These are phyloP conservation scores for Aplidium turbinatum DNA, from an alignment of 23 tunicate species.

Conservation along the genomic window DNA sequence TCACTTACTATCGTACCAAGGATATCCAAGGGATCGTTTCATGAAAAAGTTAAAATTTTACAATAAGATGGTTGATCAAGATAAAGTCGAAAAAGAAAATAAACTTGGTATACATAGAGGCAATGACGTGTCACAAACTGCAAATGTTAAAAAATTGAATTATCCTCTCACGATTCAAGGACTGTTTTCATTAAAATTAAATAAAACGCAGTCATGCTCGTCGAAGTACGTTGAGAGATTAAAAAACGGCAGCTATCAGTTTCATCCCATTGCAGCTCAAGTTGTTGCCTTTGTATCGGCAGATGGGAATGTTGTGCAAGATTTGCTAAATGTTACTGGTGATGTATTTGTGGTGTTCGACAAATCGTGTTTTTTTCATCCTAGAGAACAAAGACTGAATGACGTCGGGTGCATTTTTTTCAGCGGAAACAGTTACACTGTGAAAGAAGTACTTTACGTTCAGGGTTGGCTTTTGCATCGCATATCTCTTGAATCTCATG, in stretches of 20 bases:
- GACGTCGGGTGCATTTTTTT: constrained; percentile 1
- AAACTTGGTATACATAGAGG: not conserved
- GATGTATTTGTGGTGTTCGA: constrained; percentile 1
- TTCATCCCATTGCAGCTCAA: not conserved
- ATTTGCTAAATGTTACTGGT: not conserved
- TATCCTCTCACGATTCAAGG: not conserved
- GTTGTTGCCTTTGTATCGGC: not conserved
- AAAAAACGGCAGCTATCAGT: not conserved
- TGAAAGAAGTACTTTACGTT: constrained; percentile 9
- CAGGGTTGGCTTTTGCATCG: constrained; percentile 33
- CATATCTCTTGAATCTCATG: not conserved
- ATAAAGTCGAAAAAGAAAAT: not conserved
- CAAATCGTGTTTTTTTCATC: constrained; percentile 24
- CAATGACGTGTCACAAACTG: too few species aligned
- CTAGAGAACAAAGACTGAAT: not conserved
- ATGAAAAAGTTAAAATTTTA: not conserved
- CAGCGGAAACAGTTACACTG: not conserved
- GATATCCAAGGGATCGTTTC: constrained; percentile 23
- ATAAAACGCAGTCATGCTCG: not conserved
- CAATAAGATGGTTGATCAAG: not conserved
- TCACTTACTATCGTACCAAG: constrained; percentile 1
- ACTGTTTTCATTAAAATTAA: not conserved
- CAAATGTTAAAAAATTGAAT: too few species aligned
- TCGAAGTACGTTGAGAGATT: not conserved
- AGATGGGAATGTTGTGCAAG: not conserved